Conservation (phyloP, 2,797 vertebrate genomes). For the Clarias pachynema region DNA sequence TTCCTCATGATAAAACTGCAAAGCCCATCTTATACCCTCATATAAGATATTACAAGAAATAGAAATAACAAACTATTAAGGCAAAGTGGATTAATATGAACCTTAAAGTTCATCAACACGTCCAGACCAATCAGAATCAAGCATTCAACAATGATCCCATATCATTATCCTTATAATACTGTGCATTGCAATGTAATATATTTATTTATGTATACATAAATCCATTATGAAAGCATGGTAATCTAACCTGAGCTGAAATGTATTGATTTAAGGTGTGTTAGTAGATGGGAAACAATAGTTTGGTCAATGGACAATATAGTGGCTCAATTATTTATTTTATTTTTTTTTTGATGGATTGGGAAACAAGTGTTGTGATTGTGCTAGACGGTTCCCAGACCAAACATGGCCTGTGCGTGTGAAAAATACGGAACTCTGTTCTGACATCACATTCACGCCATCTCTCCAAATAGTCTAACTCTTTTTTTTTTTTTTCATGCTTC, state of each 20-base stretch:
- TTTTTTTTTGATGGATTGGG: background rate
- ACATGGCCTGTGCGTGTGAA: slow-evolving; percentile 70
- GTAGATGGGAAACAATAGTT: no score
- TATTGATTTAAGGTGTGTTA: background rate
- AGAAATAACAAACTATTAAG: background rate
- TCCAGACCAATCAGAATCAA: background rate
- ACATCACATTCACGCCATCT: slow-evolving; percentile 68
- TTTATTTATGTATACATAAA: background rate
- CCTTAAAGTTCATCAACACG: background rate
- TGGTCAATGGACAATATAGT: background rate
- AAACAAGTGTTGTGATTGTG: slow-evolving; percentile 25
- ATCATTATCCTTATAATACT: background rate
- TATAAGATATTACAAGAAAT: background rate
- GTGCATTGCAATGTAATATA: background rate
- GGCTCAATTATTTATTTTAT: background rate
- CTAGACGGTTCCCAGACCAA: slow-evolving; percentile 54
- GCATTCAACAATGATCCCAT: background rate
- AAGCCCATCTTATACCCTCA: background rate
- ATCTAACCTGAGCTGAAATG: background rate
- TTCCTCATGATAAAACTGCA: background rate
- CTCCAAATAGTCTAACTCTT: slow-evolving; percentile 64
- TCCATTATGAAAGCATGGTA: background rate
- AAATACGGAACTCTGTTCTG: slow-evolving; percentile 69
- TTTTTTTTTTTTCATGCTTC: slow-evolving; percentile 55
- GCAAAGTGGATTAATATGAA: background rate